Evolutionary conservation across 2,113 vertebrate genomes (phyloP).

Genomic region (Ciconia maguari): DNA sequence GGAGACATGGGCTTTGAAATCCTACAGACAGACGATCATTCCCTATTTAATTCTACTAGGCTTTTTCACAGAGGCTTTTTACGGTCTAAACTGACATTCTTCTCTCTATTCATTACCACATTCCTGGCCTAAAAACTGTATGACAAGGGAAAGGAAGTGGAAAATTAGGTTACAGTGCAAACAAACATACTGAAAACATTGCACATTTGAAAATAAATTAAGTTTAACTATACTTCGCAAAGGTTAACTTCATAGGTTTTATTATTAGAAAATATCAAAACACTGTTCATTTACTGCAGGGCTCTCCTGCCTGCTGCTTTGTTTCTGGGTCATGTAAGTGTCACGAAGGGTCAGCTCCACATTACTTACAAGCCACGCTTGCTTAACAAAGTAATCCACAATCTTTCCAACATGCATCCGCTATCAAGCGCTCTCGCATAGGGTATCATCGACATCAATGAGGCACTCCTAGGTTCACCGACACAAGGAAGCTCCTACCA

Average conservation of each 20-base stretch:
- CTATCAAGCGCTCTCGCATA: background rate
- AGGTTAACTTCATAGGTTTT: conserved; percentile 65
- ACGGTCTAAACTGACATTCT: conserved; percentile 62
- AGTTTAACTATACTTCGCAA: conserved; percentile 48
- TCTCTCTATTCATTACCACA: conserved; percentile 55
- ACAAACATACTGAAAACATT: conserved; percentile 56
- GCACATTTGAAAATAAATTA: conserved; percentile 59
- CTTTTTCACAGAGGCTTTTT: conserved; percentile 47
- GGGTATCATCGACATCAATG: background rate
- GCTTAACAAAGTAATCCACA: conserved; percentile 56
- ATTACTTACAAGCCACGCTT: conserved; percentile 58
- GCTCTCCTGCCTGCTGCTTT: conserved; percentile 55
- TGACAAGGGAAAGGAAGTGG: conserved; percentile 65
- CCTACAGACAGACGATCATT: conserved; percentile 6
- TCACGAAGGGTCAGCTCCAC: conserved; percentile 42
- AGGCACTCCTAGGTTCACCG: background rate
- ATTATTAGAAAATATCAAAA: conserved; percentile 65
- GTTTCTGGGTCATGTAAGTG: conserved; percentile 59
- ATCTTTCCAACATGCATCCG: background rate
- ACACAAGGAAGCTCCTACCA: background rate
- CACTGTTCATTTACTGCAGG: conserved; percentile 48
- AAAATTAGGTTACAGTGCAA: conserved; percentile 62
- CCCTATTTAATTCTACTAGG: conserved; percentile 51
- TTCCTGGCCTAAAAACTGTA: conserved; percentile 59
- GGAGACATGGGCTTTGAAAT: conserved; percentile 52